These are phyloP conservation scores for Noctua janthina DNA, from an alignment of 2,888 invertebrate species.

Conservation along the genomic window DNA sequence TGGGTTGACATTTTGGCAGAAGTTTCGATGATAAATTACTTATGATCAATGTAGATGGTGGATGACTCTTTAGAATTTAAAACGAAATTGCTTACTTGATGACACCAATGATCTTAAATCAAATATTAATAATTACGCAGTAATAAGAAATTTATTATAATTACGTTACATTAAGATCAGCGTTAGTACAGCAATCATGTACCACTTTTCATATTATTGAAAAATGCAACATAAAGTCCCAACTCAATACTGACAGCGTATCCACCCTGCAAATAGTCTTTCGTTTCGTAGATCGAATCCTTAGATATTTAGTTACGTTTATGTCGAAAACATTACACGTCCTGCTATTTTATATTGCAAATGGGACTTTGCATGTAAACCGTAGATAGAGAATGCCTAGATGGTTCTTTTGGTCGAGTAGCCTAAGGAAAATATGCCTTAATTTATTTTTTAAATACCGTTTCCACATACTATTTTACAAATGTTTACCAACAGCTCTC, in stretches of 20 bases:
- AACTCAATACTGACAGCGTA: slow-evolving; percentile 2
- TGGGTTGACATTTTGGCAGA: neutral
- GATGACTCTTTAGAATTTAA: neutral
- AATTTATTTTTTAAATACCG: no score
- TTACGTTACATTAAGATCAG: neutral
- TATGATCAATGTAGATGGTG: neutral
- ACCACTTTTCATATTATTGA: neutral
- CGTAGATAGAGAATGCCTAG: neutral
- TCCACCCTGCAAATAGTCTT: slow-evolving; percentile 55
- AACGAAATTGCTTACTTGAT: neutral
- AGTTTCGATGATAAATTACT: neutral
- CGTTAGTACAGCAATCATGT: neutral
- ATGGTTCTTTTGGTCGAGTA: neutral
- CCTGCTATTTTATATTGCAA: slow-evolving; percentile 68
- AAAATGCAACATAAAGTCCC: slow-evolving; percentile 3
- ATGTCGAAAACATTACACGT: slow-evolving; percentile 64
- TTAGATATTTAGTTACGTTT: slow-evolving; percentile 71
- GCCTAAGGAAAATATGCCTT: no score
- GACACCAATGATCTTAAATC: neutral
- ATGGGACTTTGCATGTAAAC: slow-evolving; percentile 54
- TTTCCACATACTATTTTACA: no score
- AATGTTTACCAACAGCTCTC: no score
- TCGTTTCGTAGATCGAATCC: slow-evolving; percentile 70
- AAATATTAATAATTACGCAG: neutral
- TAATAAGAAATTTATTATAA: neutral